phyloP scores from a whole-genome alignment of 1,140 invertebrate genomes.

The Diachasma alloeum region DNA sequence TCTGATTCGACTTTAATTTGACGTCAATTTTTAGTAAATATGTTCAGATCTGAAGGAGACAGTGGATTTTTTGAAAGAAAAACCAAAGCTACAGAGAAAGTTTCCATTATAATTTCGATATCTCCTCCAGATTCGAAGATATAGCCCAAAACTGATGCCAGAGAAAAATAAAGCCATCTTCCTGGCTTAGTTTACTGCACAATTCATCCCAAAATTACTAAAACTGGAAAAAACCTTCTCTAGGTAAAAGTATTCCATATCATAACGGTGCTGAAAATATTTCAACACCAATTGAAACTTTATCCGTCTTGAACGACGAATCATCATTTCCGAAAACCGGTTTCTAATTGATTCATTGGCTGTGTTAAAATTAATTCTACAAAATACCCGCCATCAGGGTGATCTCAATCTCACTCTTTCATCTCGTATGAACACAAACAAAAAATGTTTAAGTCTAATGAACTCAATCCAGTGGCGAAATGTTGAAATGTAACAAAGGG shows the following conservation, averaged over 20 bases:
- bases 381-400: slow-evolving; percentile 8
- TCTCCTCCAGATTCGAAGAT: no score
- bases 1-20: no score
- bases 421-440: not conserved
- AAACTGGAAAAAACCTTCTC: no score
- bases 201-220: no score
- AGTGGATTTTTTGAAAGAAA: no score
- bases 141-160: no score
- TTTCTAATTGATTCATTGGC: not conserved
- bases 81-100: no score
- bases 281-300: not conserved
- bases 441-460: not conserved
- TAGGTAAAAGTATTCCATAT: not conserved
- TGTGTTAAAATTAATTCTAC: not conserved
- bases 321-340: not conserved
- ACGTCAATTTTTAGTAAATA: no score
- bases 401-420: not conserved
- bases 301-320: slow-evolving; percentile 1
- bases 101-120: no score
- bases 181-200: no score
- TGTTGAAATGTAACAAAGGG: not conserved
- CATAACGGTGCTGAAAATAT: not conserved
- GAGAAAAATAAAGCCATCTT: no score
- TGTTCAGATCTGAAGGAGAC: no score
- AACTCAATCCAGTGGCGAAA: not conserved